Evolutionary conservation across 1,140 invertebrate species (phyloP).

Genomic region (Drosophila littoralis): DNA sequence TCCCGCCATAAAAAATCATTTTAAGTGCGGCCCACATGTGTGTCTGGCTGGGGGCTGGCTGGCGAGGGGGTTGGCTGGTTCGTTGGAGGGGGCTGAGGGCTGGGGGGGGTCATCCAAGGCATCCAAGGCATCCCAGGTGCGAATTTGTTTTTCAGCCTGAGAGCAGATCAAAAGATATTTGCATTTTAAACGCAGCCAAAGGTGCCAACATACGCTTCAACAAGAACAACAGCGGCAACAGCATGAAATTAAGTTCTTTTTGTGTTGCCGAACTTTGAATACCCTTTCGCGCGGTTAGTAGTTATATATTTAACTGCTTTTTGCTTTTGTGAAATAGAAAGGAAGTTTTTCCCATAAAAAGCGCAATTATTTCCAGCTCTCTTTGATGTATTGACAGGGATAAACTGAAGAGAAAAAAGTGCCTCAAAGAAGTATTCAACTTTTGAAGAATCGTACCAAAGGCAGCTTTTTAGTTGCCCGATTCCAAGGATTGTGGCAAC

Average conservation of each 20-base stretch:
- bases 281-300: background rate
- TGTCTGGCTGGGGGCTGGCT: background rate
- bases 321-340: no score
- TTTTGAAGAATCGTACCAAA: no score
- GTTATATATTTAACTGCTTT: no score
- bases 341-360: no score
- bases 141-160: conserved; percentile 61
- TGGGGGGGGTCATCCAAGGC: conserved; percentile 9
- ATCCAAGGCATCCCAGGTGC: conserved; percentile 68
- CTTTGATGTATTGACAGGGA: no score
- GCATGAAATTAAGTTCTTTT: background rate
- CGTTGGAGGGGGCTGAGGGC: background rate
- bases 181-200: conserved; percentile 53
- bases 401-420: no score
- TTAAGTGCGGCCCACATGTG: conserved; percentile 7
- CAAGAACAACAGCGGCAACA: conserved; percentile 20
- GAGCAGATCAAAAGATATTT: conserved; percentile 78
- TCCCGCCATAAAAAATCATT: conserved; percentile 18
- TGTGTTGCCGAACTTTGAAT: background rate
- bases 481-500: no score
- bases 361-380: no score
- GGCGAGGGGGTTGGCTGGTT: background rate
- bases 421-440: no score
- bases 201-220: conserved; percentile 22
- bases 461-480: no score